Evolutionary conservation across 2,888 invertebrate genomes (phyloP).

Genomic region (Myathropa florea): DNA sequence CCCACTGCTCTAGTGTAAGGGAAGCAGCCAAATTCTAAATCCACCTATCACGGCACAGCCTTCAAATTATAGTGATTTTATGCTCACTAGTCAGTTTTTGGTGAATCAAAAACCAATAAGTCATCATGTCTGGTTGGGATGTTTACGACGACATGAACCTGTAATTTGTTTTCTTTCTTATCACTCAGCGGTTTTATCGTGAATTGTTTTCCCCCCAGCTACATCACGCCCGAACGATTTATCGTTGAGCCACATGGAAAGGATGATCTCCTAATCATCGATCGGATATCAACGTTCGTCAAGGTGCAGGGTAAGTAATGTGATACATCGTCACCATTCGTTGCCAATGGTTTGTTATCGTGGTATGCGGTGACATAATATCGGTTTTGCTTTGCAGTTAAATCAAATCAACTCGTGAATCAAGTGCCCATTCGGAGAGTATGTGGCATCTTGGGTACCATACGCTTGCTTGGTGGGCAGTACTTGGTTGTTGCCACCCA

Average conservation of each 20-base stretch:
- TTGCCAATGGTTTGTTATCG: neutral
- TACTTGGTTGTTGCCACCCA: constrained; percentile 95
- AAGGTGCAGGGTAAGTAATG: constrained; percentile 84
- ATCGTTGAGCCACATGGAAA: constrained; percentile 90
- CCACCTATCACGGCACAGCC: neutral
- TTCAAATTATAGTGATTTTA: constrained; percentile 31
- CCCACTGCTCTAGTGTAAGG: neutral
- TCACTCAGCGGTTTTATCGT: neutral
- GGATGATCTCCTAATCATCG: constrained; percentile 90
- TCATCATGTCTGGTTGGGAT: constrained; percentile 71
- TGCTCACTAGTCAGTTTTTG: constrained; percentile 35
- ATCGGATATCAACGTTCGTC: constrained; percentile 89
- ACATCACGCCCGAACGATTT: constrained; percentile 94
- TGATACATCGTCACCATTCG: neutral
- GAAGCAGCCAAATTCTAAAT: neutral
- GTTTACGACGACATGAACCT: constrained; percentile 88
- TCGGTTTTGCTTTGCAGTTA: constrained; percentile 77
- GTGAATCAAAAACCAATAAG: constrained; percentile 31
- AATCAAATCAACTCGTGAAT: constrained; percentile 84
- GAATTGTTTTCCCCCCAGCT: constrained; percentile 81
- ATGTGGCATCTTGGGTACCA: constrained; percentile 93
- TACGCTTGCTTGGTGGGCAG: constrained; percentile 91
- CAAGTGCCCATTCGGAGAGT: constrained; percentile 86
- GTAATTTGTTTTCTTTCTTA: constrained; percentile 80
- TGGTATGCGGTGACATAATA: neutral